Evolutionary conservation across 2,797 vertebrate genomes (phyloP), one percentile per base, ranked within the genome.

Genomic region (Taeniopygia guttata): DNA sequence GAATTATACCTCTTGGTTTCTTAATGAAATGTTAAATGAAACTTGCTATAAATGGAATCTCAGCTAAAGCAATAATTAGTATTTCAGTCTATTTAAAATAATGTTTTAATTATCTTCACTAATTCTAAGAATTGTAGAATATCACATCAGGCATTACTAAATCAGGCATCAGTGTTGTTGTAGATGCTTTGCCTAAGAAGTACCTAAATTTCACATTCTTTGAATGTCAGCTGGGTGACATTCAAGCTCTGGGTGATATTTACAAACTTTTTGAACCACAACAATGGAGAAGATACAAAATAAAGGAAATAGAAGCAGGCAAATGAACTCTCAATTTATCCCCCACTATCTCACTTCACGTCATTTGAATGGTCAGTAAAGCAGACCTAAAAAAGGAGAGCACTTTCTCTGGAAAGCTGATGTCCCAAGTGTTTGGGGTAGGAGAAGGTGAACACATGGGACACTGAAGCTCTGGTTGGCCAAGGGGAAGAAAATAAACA

Each of bases 11-110:
- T 79, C 49, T 72, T 49, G 10, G 10, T 76, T 76, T 73, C 63
- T 38, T 46, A 42, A 74, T 34, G 55, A 76, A 70, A 70, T 59
- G 40, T 83, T 84, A 79, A 88, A 75, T n/a, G 10, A 30, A 70
- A 22, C 52, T 89, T 93, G 27, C 56, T 80, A 87, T 55, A 78
- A 87, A 94, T 48, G 21, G 73, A 89, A 88, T 55, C 43, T 91
- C 79, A 69, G 45, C 60, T 84, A 92, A 87, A 94, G n/a, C n/a
- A 86, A 63, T 77, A 92, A 80, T 80, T 83, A 59, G 19, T 80
- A 46, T 94, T 94, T 96, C 60, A 52, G 60, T n/a, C 42, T 84
- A 5, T 82, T 89, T 73, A 73, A 94, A 93, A 64, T 69, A 90
- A 77, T 51, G 67, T 29, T 93, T 89, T 68, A 84, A 89, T 87